Conservation (phyloP, 2,113 vertebrate species). For the Phyllopteryx taeniolatus region DNA sequence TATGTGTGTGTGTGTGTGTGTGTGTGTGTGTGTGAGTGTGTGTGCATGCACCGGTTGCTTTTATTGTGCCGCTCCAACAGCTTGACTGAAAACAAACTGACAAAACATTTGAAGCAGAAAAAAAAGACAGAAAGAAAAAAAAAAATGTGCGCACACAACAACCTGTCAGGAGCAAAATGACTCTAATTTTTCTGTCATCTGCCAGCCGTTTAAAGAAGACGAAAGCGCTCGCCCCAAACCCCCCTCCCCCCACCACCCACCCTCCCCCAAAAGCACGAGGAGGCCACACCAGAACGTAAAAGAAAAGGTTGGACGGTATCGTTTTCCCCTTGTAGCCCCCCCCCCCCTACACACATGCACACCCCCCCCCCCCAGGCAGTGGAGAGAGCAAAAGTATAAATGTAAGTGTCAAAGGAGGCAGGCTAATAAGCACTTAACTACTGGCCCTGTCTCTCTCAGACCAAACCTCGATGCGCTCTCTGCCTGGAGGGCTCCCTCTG, state of each 20-base stretch:
- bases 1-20: slow-evolving; percentile 17
- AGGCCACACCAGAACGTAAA: neutral
- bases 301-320: neutral
- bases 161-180: slow-evolving; percentile 77
- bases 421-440: slow-evolving; percentile 69
- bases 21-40: slow-evolving; percentile 19
- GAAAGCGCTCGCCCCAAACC: slow-evolving; percentile 63
- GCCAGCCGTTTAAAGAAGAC: slow-evolving; percentile 78
- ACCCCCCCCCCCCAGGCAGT: slow-evolving; percentile 49
- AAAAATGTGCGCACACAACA: slow-evolving; percentile 61
- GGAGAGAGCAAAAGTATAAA: slow-evolving; percentile 60
- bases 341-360: no score
- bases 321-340: slow-evolving; percentile 40
- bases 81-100: slow-evolving; percentile 78
- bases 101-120: slow-evolving; percentile 77
- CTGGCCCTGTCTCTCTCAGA: slow-evolving; percentile 48
- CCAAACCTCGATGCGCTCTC: slow-evolving; percentile 46
- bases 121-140: slow-evolving; percentile 26
- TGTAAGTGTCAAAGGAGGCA: slow-evolving; percentile 61
- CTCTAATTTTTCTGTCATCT: slow-evolving; percentile 84
- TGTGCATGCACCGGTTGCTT: slow-evolving; percentile 33
- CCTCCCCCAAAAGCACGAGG: slow-evolving; percentile 42
- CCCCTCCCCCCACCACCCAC: neutral
- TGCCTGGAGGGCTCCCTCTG: slow-evolving; percentile 38
- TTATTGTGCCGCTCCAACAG: slow-evolving; percentile 70